Evolutionary conservation across 2,113 vertebrate genomes (phyloP), one percentile per base, ranked within the genome.

Genomic region (Calypte anna): DNA sequence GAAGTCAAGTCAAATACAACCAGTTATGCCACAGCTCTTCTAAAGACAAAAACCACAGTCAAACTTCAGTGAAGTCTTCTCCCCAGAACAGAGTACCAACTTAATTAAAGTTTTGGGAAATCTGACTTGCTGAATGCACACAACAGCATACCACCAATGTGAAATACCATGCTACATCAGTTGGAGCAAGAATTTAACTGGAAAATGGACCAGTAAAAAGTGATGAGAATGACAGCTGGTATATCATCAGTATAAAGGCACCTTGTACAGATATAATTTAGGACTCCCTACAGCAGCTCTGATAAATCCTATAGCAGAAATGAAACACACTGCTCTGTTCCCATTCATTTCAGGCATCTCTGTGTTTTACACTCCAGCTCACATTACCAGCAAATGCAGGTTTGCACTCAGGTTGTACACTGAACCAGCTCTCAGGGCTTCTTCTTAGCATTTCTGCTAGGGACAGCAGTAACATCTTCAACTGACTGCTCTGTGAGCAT

Each of bases 401-500:
- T 58, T 14, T 55, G 33, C 24, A 48, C 58, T 59, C 23, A 51
- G 28, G 16, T 50, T 5, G 6, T 22, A 38, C 23, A 68, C 8
- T 28, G 15, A 90, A 72, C 28, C 13, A 57, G 22, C 44, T 44
- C 6, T n/a, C 2, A 0, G 10, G 22, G 33, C 3, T 70, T 21
- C 27, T 70, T 67, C 43, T 46, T 22, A 24, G 51, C 31, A 82
- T 55, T 46, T 36, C 58, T 73, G 7, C 14, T 70, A 63, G 31
- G 9, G 51, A 12, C 0, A 4, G 33, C 36, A 86, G 2, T 22
- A 69, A 66, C 2, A 7, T 38, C 61, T 67, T 40, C 19, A 64
- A 77, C 3, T 0, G 2, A 61, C 2, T 5, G 23, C 40, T 58
- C 40, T 7, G 14, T 2, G 0, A 62, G 21, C 7, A 3, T 0